Conservation (phyloP, 2,797 vertebrate species). For the Sorex maritimensis region DNA sequence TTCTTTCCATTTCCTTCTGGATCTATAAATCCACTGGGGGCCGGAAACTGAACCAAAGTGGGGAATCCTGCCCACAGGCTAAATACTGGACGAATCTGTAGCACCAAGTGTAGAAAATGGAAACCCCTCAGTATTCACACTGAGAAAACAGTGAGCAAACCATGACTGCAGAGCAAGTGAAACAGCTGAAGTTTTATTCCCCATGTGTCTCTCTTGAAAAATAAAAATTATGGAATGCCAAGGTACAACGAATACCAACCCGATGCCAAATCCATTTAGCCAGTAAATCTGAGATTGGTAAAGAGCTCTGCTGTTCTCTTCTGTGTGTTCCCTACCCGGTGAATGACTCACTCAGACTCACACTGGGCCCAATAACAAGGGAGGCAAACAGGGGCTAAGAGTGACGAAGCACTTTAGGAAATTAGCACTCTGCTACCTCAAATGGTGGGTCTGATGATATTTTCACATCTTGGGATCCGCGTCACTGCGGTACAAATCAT, state of each 20-base stretch:
- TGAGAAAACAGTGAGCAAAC: background rate
- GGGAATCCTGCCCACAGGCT: background rate
- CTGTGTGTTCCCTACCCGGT: background rate
- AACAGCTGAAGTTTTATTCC: background rate
- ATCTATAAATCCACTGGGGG: background rate
- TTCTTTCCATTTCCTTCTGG: slow-evolving; percentile 21
- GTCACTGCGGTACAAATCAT: slow-evolving; percentile 13
- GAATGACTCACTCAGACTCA: slow-evolving; percentile 77
- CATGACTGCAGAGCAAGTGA: slow-evolving; percentile 16
- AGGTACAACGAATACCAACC: slow-evolving; percentile 56
- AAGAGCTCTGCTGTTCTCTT: slow-evolving; percentile 53
- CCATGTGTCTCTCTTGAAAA: slow-evolving; percentile 50
- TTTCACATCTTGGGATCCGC: slow-evolving; percentile 18
- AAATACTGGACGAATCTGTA: slow-evolving; percentile 24
- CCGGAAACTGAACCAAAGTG: slow-evolving; percentile 17
- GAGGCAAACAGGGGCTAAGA: slow-evolving; percentile 60
- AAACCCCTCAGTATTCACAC: background rate
- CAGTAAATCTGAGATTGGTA: slow-evolving; percentile 32
- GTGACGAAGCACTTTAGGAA: slow-evolving; percentile 80
- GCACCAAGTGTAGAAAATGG: background rate
- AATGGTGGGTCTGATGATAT: background rate
- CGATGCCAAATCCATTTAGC: slow-evolving; percentile 72
- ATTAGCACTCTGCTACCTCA: slow-evolving; percentile 72
- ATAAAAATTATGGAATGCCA: slow-evolving; percentile 24
- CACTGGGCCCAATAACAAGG: slow-evolving; percentile 36